A percentile compares a stretch with the other conserved stretches of the same genome.
phyloP scores from a whole-genome alignment of 2,888 invertebrate species.

The Pyrgus malvae region DNA sequence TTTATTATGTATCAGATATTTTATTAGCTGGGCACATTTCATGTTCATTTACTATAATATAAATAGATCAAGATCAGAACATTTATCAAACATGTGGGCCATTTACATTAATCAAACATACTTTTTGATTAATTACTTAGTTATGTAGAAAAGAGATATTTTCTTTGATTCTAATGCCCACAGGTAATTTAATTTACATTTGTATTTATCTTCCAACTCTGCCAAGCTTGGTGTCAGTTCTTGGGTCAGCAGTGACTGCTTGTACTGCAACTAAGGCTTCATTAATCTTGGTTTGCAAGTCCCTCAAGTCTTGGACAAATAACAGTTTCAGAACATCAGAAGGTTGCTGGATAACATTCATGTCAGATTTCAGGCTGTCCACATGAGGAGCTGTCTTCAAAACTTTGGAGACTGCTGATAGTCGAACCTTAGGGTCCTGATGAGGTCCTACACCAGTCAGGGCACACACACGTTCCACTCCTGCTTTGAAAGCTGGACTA shows the following conservation, averaged over 20 bases:
- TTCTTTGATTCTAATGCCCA: background rate
- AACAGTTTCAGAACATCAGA: constrained; percentile 88
- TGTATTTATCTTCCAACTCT: constrained; percentile 89
- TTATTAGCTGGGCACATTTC: background rate
- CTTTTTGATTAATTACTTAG: too few species aligned
- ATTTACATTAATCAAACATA: too few species aligned
- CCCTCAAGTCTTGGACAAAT: constrained; percentile 91
- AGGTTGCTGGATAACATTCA: constrained; percentile 59
- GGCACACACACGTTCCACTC: constrained; percentile 89
- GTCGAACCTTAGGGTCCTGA: constrained; percentile 62
- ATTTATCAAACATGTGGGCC: background rate
- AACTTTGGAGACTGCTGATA: constrained; percentile 86
- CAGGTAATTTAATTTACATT: background rate
- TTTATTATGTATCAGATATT: background rate
- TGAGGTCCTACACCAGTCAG: constrained; percentile 77
- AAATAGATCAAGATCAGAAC: background rate
- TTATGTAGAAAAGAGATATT: background rate
- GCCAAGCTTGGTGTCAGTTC: constrained; percentile 96
- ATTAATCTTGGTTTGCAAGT: constrained; percentile 96
- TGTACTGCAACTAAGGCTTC: constrained; percentile 97
- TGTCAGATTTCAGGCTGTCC: constrained; percentile 66
- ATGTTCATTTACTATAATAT: background rate
- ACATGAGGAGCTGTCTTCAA: constrained; percentile 92
- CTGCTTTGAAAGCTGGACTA: constrained; percentile 90
- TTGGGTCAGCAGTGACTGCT: constrained; percentile 96